Base-by-base conservation (phyloP, 2,888 invertebrate genomes). In the Operophtera brumata region DNA sequence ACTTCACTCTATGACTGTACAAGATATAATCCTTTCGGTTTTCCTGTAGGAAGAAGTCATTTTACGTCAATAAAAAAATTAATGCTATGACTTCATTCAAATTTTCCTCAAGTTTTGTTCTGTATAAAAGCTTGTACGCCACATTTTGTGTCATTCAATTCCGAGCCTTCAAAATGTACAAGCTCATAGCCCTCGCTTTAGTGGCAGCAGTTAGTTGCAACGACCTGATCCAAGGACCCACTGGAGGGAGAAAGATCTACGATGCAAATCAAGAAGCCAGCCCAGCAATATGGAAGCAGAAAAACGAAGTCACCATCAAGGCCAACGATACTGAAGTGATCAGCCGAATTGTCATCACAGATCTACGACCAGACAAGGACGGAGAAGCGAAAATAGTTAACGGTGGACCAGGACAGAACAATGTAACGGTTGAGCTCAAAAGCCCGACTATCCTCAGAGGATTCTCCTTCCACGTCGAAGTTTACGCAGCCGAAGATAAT, bases 401-500 rank as follows among this genome's bases (percentile, higher is more conserved):
- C 42, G 89, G 89, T 0, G 89, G 89, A 56, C 73, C 71, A 42
- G 86, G 86, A 57, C 66, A 82, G 34, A 75, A 77, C 34, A 83
- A 77, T 48, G 83, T 87, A 4, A 86, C 84, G 0, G 66, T 90
- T 8, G 79, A 86, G 64, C 63, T 90, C 1, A 82, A 85, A 63
- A 86, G 89, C 37, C 89, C 89, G 0, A 77, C 86, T 7, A 73
- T 80, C 1, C 73, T 89, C 28, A 72, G 87, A 64, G 89, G 89
- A 45, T 82, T 77, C 46, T 75, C 81, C 20, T 89, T 88, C 59
- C 73, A 75, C 25, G 67, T 89, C 1, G 71, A 83, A 69, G 83
- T 83, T 0, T 88, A 74, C 46, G 72, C 79, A 6, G 57, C 62
- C 5, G 63, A 75, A 1, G 66, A 68, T 4, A 55, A 58, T 28